These are phyloP conservation scores for Pipistrellus nathusii DNA, from an alignment of 2,797 vertebrate species.

Conservation along the genomic window DNA sequence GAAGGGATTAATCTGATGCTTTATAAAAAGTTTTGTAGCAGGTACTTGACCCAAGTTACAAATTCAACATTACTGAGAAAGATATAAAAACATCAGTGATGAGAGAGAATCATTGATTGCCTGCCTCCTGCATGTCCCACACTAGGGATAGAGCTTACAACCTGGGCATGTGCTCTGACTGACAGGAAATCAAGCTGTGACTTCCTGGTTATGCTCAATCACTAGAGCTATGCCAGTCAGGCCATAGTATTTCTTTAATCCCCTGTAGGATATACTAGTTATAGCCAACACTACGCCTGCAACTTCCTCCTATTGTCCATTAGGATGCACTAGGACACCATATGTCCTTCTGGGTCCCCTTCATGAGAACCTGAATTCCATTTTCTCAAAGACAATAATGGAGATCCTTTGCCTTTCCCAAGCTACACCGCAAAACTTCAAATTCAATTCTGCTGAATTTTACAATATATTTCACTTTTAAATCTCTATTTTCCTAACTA, in stretches of 20 bases:
- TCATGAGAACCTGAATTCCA: not conserved
- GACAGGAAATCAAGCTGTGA: too few species aligned
- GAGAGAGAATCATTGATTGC: too few species aligned
- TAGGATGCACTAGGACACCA: not conserved
- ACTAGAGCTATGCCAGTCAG: too few species aligned
- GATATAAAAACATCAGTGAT: too few species aligned
- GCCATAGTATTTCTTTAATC: not conserved
- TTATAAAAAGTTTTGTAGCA: not conserved
- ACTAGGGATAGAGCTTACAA: too few species aligned
- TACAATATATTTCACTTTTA: not conserved
- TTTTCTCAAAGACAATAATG: not conserved
- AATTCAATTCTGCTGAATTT: not conserved
- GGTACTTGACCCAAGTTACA: not conserved
- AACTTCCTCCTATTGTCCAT: not conserved
- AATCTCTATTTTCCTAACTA: not conserved
- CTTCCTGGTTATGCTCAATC: too few species aligned
- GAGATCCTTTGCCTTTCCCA: not conserved
- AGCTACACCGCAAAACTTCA: not conserved
- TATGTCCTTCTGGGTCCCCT: not conserved
- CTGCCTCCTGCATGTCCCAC: too few species aligned
- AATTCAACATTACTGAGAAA: not conserved
- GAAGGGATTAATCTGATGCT: not conserved
- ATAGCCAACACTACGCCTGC: not conserved
- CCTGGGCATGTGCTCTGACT: too few species aligned
- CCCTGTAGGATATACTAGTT: not conserved